Conservation (phyloP, 2,113 vertebrate species). For the Brienomyrus longianalis region DNA sequence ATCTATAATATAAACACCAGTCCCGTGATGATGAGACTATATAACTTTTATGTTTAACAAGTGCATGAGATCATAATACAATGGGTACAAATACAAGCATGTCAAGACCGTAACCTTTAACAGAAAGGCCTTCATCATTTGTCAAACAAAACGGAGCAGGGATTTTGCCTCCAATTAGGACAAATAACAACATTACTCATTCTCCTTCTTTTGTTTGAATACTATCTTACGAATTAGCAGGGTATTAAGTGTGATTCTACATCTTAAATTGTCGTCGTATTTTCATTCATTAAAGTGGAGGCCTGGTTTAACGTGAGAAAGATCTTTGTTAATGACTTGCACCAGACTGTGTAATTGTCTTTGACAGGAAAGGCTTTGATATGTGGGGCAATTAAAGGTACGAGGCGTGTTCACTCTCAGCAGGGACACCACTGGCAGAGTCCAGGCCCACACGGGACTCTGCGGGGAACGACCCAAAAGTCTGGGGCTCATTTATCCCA, state of each 20-base stretch:
- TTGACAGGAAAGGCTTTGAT: slow-evolving; percentile 4
- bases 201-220: background rate
- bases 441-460: background rate
- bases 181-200: background rate
- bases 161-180: background rate
- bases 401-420: background rate
- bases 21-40: background rate
- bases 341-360: slow-evolving; percentile 16
- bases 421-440: background rate
- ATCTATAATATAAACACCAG: background rate
- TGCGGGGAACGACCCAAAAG: background rate
- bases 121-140: background rate
- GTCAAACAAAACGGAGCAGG: background rate
- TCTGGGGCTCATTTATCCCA: background rate
- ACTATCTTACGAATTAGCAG: background rate
- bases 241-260: background rate
- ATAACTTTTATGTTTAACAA: background rate
- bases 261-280: background rate
- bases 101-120: too few relatives aligned
- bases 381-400: slow-evolving; percentile 14
- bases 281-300: background rate
- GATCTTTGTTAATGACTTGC: slow-evolving; percentile 11
- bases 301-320: background rate
- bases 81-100: background rate
- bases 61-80: background rate